phyloP scores from a whole-genome alignment of 2,113 vertebrate species.

The Pelecanus crispus region DNA sequence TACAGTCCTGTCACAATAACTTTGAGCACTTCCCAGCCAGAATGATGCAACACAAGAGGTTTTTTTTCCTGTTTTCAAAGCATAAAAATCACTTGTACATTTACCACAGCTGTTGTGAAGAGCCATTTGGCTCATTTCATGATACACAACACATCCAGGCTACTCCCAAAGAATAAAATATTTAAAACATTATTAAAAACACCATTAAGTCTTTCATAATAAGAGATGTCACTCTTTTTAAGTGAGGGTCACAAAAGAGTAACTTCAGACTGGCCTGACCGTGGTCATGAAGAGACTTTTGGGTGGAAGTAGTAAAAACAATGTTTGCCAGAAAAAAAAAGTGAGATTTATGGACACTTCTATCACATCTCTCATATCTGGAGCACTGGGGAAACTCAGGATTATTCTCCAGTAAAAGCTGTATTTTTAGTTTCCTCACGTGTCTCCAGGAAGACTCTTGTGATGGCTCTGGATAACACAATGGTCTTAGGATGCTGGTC shows the following conservation, averaged over 20 bases:
- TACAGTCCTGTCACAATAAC: conserved; percentile 62
- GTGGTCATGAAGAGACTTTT: background rate
- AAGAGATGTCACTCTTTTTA: background rate
- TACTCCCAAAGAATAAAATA: background rate
- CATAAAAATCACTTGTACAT: background rate
- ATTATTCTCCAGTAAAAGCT: background rate
- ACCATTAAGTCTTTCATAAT: background rate
- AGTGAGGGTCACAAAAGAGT: background rate
- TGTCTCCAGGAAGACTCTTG: background rate
- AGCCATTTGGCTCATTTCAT: background rate
- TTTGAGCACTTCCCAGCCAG: conserved; percentile 17
- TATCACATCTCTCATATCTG: background rate
- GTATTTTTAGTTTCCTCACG: background rate
- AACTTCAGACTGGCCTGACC: background rate
- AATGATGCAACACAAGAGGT: background rate
- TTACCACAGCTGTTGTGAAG: background rate
- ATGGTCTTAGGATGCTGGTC: background rate
- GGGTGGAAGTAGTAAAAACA: background rate
- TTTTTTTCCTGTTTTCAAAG: conserved; percentile 40
- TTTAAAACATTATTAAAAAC: background rate
- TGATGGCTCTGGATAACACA: background rate
- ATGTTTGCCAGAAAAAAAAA: background rate
- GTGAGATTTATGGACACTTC: background rate
- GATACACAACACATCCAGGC: background rate
- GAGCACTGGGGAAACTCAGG: background rate